A percentile compares a stretch with the other conserved stretches of the same genome.
Conservation (phyloP, 2,888 invertebrate genomes). For the Pseudolycoriella hygida region DNA sequence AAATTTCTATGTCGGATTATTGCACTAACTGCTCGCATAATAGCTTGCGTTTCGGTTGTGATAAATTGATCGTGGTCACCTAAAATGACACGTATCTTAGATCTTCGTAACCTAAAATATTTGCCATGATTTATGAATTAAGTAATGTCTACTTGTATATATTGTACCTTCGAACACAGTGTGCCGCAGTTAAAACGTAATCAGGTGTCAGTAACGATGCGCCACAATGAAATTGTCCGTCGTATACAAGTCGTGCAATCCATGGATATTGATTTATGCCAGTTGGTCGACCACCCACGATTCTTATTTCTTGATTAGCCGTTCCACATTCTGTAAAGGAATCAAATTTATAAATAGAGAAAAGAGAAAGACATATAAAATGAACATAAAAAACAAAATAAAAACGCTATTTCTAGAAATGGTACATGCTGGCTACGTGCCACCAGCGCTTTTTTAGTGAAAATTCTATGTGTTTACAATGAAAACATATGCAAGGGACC, state of each 20-base stretch:
- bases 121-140: background rate
- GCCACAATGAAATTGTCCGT: slow-evolving; percentile 78
- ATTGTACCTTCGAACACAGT: slow-evolving; percentile 57
- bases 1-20: slow-evolving; percentile 68
- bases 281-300: slow-evolving; percentile 69
- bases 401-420: no score
- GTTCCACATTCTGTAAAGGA: slow-evolving; percentile 57
- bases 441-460: no score
- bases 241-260: slow-evolving; percentile 72
- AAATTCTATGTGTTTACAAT: no score
- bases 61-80: slow-evolving; percentile 74
- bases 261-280: slow-evolving; percentile 72
- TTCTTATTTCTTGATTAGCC: slow-evolving; percentile 69
- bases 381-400: no score
- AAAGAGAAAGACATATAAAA: no score
- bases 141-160: background rate
- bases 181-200: slow-evolving; percentile 74
- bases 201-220: slow-evolving; percentile 67
- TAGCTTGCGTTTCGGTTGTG: slow-evolving; percentile 57
- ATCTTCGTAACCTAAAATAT: slow-evolving; percentile 45
- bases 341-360: no score
- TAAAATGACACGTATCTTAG: slow-evolving; percentile 64
- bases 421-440: no score
- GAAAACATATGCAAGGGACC: no score
- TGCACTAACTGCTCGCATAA: slow-evolving; percentile 63